Conservation (phyloP, 1,140 invertebrate species). For the Drosophila kikkawai region DNA sequence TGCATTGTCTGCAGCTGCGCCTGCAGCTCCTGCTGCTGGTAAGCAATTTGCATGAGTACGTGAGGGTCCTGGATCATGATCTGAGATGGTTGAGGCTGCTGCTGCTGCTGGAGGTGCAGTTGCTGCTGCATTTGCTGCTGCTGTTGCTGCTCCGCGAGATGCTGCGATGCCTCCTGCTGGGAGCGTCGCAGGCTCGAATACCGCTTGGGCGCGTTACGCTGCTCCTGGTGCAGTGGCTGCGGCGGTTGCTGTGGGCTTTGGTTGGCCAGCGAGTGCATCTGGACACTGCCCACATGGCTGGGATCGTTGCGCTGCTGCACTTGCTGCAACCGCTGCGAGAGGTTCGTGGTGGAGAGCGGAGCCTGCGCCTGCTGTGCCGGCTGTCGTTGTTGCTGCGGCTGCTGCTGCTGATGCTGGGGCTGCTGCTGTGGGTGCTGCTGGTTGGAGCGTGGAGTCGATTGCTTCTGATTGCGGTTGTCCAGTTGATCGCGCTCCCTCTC, state of each 20-base stretch:
- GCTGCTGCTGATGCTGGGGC: constrained; percentile 62
- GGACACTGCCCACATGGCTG: constrained; percentile 82
- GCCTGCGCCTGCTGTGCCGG: constrained; percentile 39
- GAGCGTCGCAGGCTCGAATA: constrained; percentile 90
- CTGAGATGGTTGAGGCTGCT: constrained; percentile 67
- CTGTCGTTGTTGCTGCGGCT: constrained; percentile 39
- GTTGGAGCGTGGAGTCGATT: constrained; percentile 43
- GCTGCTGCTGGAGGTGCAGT: constrained; percentile 56
- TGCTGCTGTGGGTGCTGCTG: constrained; percentile 39
- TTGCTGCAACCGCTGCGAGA: constrained; percentile 78
- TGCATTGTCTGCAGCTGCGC: constrained; percentile 77
- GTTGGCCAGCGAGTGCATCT: constrained; percentile 78
- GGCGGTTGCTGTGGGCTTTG: constrained; percentile 78
- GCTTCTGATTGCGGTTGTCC: constrained; percentile 47
- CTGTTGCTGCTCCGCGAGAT: constrained; percentile 65
- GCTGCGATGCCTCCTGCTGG: constrained; percentile 71
- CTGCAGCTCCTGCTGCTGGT: constrained; percentile 80
- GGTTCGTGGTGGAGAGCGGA: constrained; percentile 63
- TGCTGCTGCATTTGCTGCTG: constrained; percentile 71
- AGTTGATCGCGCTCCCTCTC: constrained; percentile 56
- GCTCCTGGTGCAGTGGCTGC: constrained; percentile 84
- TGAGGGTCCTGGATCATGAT: constrained; percentile 80
- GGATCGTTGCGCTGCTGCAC: constrained; percentile 83
- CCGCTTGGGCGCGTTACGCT: constrained; percentile 87
- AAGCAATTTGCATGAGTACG: constrained; percentile 79